phyloP scores from a whole-genome alignment of 2,888 invertebrate genomes.

The Papilio elwesi region DNA sequence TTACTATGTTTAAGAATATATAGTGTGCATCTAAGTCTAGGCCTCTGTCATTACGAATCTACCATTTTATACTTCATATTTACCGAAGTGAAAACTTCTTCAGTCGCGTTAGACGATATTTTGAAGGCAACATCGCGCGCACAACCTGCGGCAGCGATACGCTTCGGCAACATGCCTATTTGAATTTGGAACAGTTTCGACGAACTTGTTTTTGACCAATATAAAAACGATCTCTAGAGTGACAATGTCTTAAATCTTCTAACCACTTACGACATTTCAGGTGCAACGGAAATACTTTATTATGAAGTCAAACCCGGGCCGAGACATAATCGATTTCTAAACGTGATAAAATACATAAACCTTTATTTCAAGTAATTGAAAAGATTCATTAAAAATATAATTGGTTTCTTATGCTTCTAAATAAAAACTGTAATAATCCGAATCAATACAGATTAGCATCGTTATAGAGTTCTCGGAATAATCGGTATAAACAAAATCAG shows the following conservation, averaged over 20 bases:
- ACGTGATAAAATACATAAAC: not conserved
- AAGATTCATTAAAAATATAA: not conserved
- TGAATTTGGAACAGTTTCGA: too few species aligned
- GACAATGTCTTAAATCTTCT: too few species aligned
- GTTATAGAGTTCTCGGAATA: conserved; percentile 19
- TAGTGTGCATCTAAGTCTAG: not conserved
- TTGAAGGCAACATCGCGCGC: not conserved
- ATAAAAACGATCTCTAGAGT: too few species aligned
- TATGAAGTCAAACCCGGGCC: too few species aligned
- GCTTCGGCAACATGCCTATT: too few species aligned
- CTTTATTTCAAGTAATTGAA: not conserved
- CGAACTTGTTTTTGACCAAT: too few species aligned
- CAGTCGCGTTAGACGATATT: too few species aligned
- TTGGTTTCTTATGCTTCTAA: not conserved
- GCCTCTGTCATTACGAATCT: not conserved
- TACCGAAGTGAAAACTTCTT: not conserved
- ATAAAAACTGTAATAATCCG: conserved; percentile 6
- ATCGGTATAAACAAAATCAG: conserved; percentile 11
- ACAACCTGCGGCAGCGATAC: too few species aligned
- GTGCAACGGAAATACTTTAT: too few species aligned
- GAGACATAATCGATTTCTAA: not conserved
- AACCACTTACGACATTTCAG: too few species aligned
- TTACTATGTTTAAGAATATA: not conserved
- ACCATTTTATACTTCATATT: too few species aligned
- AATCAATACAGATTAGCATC: conserved; percentile 12